Evolutionary conservation across 1,140 invertebrate genomes (phyloP), one percentile per base, ranked within the genome.

Genomic region (Antheraea pernyi): DNA sequence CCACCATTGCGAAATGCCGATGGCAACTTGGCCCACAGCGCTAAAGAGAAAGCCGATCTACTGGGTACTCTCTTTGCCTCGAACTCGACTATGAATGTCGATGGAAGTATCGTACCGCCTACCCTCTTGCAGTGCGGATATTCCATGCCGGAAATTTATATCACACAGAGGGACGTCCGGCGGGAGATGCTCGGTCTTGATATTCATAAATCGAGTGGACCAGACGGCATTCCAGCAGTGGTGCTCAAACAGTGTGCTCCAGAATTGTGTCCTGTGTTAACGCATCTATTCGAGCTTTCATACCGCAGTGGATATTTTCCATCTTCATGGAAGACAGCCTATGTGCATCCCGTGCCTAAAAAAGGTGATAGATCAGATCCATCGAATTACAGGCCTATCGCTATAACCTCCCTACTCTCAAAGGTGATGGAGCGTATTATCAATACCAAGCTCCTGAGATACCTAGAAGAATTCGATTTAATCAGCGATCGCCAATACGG

Each of bases 401-500:
- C 60, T 22, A 61, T 61, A 30, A 61, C 60, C 30, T 22, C 60
- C 60, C 46, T 53, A 2, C 46, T 53, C 16, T 53, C 10, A 10
- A 53, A 53, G 46, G 46, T 53, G 6, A 2, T 30, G 22, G 22
- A 30, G 22, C 22, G 22, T 4, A 30, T 30, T 4, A 53, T 53
- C 46, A 53, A 53, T 16, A 9, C 62, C 22, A 30, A 64, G 62
- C 62, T 64, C 37, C 16, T 64, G 10, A 39, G 62, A 9, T 63
- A 59, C 70, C 22, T 30, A 30, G 22, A 30, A 19, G 53, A 36
- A 11, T 22, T 67, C 18, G 53, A 65, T 10, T 19, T 66, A n/a
- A 19, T 71, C 7, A 71, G 58, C 30, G 67, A 73, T 18, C 62
- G 62, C 9, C 70, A 70, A 59, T 68, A 77, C 58, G 39, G 61